These are phyloP conservation scores for Manduca sexta DNA, from an alignment of 1,140 invertebrate species.

Conservation along the genomic window DNA sequence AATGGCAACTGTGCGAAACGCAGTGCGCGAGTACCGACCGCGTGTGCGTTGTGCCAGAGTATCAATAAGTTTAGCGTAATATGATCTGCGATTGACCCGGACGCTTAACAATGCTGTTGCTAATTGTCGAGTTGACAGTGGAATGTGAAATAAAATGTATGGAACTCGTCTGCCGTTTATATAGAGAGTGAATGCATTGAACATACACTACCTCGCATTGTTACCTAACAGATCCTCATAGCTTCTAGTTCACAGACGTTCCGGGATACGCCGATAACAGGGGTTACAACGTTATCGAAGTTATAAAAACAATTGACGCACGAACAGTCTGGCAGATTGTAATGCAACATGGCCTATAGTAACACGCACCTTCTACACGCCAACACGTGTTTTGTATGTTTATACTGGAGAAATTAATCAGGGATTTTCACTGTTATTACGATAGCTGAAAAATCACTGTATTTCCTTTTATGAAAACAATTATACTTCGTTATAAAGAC, in stretches of 20 bases:
- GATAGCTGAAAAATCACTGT: no score
- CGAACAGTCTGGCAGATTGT: constrained; percentile 42
- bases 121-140: constrained; percentile 33
- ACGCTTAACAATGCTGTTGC: constrained; percentile 18
- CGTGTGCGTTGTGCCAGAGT: constrained; percentile 24
- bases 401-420: constrained; percentile 1
- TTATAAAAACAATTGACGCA: constrained; percentile 63
- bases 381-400: constrained; percentile 8
- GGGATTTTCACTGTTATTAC: no score
- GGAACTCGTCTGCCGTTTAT: constrained; percentile 34
- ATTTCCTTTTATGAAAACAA: no score
- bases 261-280: constrained; percentile 65
- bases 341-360: background rate
- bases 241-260: constrained; percentile 58
- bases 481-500: no score
- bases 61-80: constrained; percentile 27
- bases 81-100: constrained; percentile 25
- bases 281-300: constrained; percentile 67
- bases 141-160: constrained; percentile 31
- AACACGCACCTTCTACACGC: constrained; percentile 7
- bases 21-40: constrained; percentile 15
- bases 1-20: constrained; percentile 17
- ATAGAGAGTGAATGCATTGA: constrained; percentile 40
- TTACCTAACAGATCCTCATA: constrained; percentile 53
- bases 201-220: constrained; percentile 8